A percentile compares a stretch with the other conserved stretches of the same genome.
Evolutionary conservation across 1,140 invertebrate genomes (phyloP).

Genomic region (Coelopa frigida): DNA sequence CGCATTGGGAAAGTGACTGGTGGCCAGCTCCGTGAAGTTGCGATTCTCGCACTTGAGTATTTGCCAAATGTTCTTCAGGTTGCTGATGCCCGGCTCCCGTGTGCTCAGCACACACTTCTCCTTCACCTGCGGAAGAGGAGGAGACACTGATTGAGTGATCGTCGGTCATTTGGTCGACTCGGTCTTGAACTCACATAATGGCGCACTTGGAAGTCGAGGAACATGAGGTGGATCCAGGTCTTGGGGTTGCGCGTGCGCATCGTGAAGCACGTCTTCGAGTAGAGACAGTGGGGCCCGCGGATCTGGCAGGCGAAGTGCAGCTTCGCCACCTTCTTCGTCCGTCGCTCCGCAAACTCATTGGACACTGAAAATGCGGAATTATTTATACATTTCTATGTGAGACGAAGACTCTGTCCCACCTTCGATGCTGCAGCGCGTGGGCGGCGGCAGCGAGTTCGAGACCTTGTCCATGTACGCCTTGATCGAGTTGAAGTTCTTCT

Average conservation of each 20-base stretch:
- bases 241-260: constrained; percentile 80
- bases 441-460: constrained; percentile 74
- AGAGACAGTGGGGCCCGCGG: constrained; percentile 81
- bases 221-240: constrained; percentile 94
- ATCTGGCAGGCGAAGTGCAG: constrained; percentile 85
- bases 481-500: constrained; percentile 87
- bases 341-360: constrained; percentile 57
- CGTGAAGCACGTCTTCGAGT: constrained; percentile 74
- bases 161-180: background rate
- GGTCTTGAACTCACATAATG: constrained; percentile 30
- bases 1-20: constrained; percentile 80
- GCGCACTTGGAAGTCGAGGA: constrained; percentile 74
- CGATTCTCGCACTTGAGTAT: constrained; percentile 84
- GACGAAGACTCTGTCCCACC: too few species aligned
- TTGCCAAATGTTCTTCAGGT: constrained; percentile 87
- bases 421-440: constrained; percentile 85
- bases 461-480: constrained; percentile 85
- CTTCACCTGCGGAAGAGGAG: constrained; percentile 54
- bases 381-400: too few species aligned
- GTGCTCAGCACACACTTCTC: constrained; percentile 74
- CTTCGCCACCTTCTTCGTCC: constrained; percentile 77
- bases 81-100: constrained; percentile 72
- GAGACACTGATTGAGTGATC: background rate
- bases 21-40: constrained; percentile 83
- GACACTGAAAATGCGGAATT: constrained; percentile 22